phyloP scores from a whole-genome alignment of 1,140 invertebrate genomes.

The Hesperophylax magnus region DNA sequence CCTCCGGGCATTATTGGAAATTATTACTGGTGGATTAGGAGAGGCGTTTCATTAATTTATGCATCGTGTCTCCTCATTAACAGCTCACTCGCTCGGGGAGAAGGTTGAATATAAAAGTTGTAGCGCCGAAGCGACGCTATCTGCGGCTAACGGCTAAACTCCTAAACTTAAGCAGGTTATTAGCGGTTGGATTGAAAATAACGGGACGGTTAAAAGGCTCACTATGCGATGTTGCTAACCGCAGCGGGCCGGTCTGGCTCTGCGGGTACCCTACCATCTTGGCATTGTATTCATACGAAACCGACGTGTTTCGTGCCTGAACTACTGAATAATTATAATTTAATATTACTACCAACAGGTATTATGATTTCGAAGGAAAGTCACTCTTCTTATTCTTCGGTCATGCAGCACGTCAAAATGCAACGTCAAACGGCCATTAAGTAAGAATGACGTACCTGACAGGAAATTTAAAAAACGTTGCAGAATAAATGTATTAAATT shows the following conservation, averaged over 20 bases:
- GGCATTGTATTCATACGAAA: neutral
- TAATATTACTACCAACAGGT: no score
- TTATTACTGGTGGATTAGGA: neutral
- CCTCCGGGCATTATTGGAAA: constrained; percentile 1
- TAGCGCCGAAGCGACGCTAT: constrained; percentile 9
- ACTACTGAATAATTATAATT: no score
- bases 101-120: constrained; percentile 21
- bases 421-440: no score
- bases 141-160: constrained; percentile 32
- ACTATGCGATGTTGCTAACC: neutral
- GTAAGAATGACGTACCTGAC: no score
- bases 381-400: no score
- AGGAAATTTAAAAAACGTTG: no score
- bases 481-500: no score
- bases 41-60: constrained; percentile 17
- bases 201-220: constrained; percentile 1
- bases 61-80: constrained; percentile 14
- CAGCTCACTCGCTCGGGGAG: neutral
- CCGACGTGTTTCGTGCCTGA: no score
- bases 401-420: no score
- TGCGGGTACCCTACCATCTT: neutral
- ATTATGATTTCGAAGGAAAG: no score
- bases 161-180: constrained; percentile 38
- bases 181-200: constrained; percentile 41
- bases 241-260: neutral